Evolutionary conservation across 2,797 vertebrate genomes (phyloP).

Genomic region (Merluccius polli): DNA sequence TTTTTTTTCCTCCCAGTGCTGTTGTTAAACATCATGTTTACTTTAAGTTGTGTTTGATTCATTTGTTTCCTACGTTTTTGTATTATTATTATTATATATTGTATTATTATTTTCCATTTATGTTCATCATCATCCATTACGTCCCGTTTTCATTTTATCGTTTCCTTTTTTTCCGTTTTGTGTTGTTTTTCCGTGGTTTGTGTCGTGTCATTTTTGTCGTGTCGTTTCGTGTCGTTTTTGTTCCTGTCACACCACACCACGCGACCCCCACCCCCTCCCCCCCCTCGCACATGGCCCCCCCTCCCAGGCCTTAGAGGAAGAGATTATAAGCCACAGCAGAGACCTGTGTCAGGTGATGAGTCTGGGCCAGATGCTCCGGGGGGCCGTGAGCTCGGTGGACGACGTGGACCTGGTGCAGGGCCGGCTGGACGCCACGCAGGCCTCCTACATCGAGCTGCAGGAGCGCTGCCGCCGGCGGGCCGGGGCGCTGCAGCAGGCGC

Average conservation of each 20-base stretch:
- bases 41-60: not conserved
- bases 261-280: slow-evolving; percentile 31
- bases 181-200: slow-evolving; percentile 39
- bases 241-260: slow-evolving; percentile 22
- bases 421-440: slow-evolving; percentile 85
- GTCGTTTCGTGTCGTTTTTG: slow-evolving; percentile 44
- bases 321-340: slow-evolving; percentile 86
- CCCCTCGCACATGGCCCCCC: not conserved
- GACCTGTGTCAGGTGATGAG: slow-evolving; percentile 88
- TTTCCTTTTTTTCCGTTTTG: slow-evolving; percentile 17
- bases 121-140: slow-evolving; percentile 34
- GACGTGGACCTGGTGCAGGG: slow-evolving; percentile 93
- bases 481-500: slow-evolving; percentile 89
- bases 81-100: not conserved
- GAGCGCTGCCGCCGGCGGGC: slow-evolving; percentile 85
- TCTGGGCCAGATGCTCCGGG: slow-evolving; percentile 87
- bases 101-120: slow-evolving; percentile 56
- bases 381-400: slow-evolving; percentile 86
- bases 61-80: not conserved
- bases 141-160: slow-evolving; percentile 7
- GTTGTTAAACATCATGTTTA: not conserved
- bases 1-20: not conserved
- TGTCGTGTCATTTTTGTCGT: slow-evolving; percentile 18
- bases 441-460: slow-evolving; percentile 88
- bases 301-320: slow-evolving; percentile 88